Evolutionary conservation across 2,888 invertebrate species (phyloP).

Genomic region (Beris chalybata): DNA sequence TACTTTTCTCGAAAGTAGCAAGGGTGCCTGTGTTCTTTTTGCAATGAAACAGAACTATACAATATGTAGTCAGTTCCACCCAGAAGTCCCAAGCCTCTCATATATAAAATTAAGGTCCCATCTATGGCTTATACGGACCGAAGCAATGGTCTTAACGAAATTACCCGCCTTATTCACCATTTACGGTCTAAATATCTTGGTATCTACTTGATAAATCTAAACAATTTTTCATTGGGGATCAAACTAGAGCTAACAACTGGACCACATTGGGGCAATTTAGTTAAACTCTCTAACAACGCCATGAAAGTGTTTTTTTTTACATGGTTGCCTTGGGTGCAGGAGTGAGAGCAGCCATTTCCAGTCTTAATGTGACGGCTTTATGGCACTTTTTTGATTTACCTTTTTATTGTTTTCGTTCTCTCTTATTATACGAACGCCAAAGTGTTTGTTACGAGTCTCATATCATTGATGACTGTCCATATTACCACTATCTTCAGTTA

Average conservation of each 20-base stretch:
- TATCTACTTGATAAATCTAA: slow-evolving; percentile 22
- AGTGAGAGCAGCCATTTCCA: slow-evolving; percentile 25
- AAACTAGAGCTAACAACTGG: slow-evolving; percentile 29
- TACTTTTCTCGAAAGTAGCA: too few species aligned
- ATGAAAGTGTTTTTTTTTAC: slow-evolving; percentile 28
- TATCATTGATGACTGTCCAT: not conserved
- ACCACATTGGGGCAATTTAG: slow-evolving; percentile 32
- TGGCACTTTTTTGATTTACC: slow-evolving; percentile 38
- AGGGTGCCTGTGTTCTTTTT: too few species aligned
- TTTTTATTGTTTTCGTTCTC: slow-evolving; percentile 22
- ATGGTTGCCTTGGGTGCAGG: not conserved
- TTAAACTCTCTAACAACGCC: slow-evolving; percentile 33
- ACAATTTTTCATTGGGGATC: slow-evolving; percentile 37
- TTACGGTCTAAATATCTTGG: slow-evolving; percentile 14
- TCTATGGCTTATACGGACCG: not conserved
- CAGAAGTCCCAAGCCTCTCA: too few species aligned
- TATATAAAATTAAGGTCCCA: too few species aligned
- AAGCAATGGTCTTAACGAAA: slow-evolving; percentile 25
- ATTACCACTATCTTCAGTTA: slow-evolving; percentile 12
- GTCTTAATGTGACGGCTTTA: slow-evolving; percentile 38
- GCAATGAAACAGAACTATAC: too few species aligned
- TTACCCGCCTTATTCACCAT: slow-evolving; percentile 24
- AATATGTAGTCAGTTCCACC: too few species aligned
- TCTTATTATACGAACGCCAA: not conserved
- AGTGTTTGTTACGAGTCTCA: not conserved